Evolutionary conservation across 2,797 vertebrate genomes (phyloP).

Genomic region (Ambastaia sidthimunki): DNA sequence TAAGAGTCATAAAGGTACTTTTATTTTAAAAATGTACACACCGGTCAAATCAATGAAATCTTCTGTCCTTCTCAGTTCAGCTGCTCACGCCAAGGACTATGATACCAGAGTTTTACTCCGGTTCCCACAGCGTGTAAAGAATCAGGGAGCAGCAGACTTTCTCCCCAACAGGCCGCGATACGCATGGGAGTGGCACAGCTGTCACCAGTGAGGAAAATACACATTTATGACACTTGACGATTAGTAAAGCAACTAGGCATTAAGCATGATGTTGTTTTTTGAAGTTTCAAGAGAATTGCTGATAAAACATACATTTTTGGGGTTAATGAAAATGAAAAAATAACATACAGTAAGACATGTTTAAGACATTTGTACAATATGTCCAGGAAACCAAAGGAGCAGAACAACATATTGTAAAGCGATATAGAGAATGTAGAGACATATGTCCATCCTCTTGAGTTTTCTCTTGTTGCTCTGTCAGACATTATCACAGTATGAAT

Average conservation of each 20-base stretch:
- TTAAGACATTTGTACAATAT: too few relatives aligned
- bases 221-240: too few relatives aligned
- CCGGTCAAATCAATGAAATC: neutral
- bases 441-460: neutral
- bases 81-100: slow-evolving; percentile 83
- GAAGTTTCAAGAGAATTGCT: too few relatives aligned
- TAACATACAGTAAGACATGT: too few relatives aligned
- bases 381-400: too few relatives aligned
- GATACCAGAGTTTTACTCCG: slow-evolving; percentile 90
- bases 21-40: neutral
- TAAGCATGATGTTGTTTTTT: too few relatives aligned
- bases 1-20: too few relatives aligned
- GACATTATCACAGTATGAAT: slow-evolving; percentile 98
- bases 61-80: slow-evolving; percentile 75
- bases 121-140: slow-evolving; percentile 95
- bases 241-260: too few relatives aligned
- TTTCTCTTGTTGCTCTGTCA: slow-evolving; percentile 60
- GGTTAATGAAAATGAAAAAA: too few relatives aligned
- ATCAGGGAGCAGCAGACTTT: slow-evolving; percentile 94
- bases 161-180: slow-evolving; percentile 91
- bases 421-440: neutral
- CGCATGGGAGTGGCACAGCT: slow-evolving; percentile 98
- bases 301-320: too few relatives aligned
- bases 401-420: too few relatives aligned
- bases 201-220: slow-evolving; percentile 87